Evolutionary conservation across 2,888 invertebrate species (phyloP), one percentile per base, ranked within the genome.

Genomic region (Tachina grossa): DNA sequence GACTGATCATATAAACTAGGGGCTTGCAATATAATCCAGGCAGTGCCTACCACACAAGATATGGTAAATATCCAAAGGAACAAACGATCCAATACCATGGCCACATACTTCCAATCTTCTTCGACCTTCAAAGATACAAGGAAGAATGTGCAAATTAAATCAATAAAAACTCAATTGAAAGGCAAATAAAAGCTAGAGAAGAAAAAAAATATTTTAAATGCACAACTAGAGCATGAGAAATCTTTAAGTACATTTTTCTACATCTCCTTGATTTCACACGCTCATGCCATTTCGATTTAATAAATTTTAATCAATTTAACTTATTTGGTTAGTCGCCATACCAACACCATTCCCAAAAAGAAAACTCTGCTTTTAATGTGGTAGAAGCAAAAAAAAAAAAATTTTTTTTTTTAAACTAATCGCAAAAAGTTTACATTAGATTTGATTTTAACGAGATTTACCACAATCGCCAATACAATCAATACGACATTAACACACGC

Each of bases 61-160:
- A 98, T 94, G 92, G 98, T 97, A 94, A 99, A 99, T 90, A 97
- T 95, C 95, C 98, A 98, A 89, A 99, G 95, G 94, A 99, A 99
- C 90, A 99, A 95, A 90, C 99, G 95, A 94, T 99, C 99, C 92
- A 99, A 94, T 87, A 99, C 98, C 98, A 98, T 92, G 79, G 96
- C 96, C 83, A 99, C 98, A 94, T 98, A 99, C 93, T 98, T 98
- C 99, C 99, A 99, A 93, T 99, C 99, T 93, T 98, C 98, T 93
- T 97, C 97, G 90, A 98, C 97, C 97, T 97, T 93, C 2, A 93
- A 88, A 65, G 11, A 76, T 31, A 77, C 55, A 83, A 77, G 92
- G 72, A 85, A 39, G 63, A 31, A 16, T 19, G 0, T 9, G 8
- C 2, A 57, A 68, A 45, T 47, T 4, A 49, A 78, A 63, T 49